Base-by-base conservation (phyloP, 2,113 vertebrate species). In the Balaenoptera acutorostrata region DNA sequence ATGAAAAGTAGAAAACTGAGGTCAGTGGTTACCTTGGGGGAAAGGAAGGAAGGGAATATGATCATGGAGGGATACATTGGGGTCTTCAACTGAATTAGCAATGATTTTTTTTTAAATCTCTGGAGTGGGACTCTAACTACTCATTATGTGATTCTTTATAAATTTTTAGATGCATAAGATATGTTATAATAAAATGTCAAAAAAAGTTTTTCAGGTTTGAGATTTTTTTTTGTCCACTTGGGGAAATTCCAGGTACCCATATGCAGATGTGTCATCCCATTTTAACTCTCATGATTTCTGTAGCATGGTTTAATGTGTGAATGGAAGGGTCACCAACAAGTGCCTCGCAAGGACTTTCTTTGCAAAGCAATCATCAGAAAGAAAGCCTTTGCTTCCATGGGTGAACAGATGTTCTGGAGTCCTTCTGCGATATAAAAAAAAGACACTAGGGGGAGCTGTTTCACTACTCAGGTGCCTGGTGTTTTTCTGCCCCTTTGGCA, bases 371-470 rank as follows among this genome's bases (percentile, higher is more conserved):
- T 41, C 36, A 6, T 8, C 18, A 8, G 44, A 87, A 84, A 72
- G 66, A 17, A 68, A n/a, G 49, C 5, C 57, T 64, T n/a, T 8
- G 63, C 80, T 36, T 41, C 31, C 49, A 1, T 0, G 49, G 14
- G 39, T n/a, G 25, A 90, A 66, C 13, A 20, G 11, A 13, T 23
- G 61, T 11, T 86, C 49, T 4, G 36, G 12, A 41, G 49, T 14
- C 83, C 39, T 85, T 87, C 72, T 86, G 63, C 5, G 41, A 49
- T 64, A 25, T 68, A 59, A 55, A 0, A 8, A 8, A 49, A 33
- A 41, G 81, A 94, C 98, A 78, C 97, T 80, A 44, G 95, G 77
- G 72, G 97, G 98, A 85, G 97, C 95, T 94, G 57, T 96, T 96
- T 98, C 93, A 82, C 72, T 52, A 41, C 66, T 83, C 75, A 84